These are phyloP conservation scores for Anomalospiza imberbis DNA, from an alignment of 2,797 vertebrate species.

Conservation along the genomic window DNA sequence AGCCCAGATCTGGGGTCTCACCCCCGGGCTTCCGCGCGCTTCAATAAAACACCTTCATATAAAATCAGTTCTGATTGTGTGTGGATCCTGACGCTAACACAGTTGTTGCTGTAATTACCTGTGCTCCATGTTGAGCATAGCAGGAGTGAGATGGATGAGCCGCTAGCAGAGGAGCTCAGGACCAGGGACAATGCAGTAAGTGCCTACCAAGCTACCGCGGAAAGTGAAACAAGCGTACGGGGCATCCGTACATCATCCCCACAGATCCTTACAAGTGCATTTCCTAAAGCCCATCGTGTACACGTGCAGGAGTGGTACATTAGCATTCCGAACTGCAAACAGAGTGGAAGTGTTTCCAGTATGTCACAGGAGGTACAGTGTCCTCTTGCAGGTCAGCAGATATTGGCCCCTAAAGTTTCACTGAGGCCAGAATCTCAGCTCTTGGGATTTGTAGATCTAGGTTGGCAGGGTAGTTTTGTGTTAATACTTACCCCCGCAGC, in stretches of 20 bases:
- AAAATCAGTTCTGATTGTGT: too few species aligned
- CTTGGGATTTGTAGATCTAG: not conserved
- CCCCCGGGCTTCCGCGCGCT: too few species aligned
- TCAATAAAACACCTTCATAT: too few species aligned
- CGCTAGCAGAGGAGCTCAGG: not conserved
- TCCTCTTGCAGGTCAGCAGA: not conserved
- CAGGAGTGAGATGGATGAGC: not conserved
- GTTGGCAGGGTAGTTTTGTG: not conserved
- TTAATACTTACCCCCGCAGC: too few species aligned
- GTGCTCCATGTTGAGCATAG: not conserved
- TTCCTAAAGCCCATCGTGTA: not conserved
- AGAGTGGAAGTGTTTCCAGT: not conserved
- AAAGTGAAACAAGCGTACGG: not conserved
- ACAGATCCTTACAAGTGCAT: not conserved
- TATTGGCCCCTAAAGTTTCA: not conserved
- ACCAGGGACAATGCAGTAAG: rapidly evolving
- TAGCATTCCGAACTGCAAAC: not conserved
- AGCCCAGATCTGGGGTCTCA: too few species aligned
- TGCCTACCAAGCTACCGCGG: not conserved
- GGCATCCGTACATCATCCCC: not conserved
- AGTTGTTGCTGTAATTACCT: not conserved
- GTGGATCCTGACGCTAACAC: too few species aligned
- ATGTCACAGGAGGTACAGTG: too few species aligned
- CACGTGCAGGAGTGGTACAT: not conserved
- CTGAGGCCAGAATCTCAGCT: not conserved